Percentiles rank a stretch among this genome's conserved stretches.
phyloP scores from a whole-genome alignment of 1,140 invertebrate species.

The Drosophila nannoptera region DNA sequence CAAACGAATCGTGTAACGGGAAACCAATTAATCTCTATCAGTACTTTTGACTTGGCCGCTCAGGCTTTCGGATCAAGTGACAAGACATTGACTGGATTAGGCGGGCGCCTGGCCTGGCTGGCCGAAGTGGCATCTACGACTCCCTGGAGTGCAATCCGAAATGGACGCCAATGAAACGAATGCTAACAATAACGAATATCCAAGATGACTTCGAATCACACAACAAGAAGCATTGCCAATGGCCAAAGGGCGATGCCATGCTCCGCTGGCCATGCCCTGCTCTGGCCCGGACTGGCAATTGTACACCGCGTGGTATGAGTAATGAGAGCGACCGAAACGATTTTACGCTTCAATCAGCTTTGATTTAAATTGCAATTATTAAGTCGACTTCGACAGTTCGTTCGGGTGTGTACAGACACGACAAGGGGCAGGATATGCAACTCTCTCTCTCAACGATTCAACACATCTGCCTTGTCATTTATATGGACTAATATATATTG shows the following conservation, averaged over 20 bases:
- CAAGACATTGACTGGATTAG: conserved; percentile 75
- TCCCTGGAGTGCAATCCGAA: conserved; percentile 76
- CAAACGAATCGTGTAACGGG: conserved; percentile 54
- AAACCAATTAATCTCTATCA: conserved; percentile 78
- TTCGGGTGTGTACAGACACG: not conserved
- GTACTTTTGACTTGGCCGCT: conserved; percentile 34
- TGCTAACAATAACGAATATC: conserved; percentile 58
- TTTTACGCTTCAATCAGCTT: conserved; percentile 76
- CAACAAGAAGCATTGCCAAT: conserved; percentile 36
- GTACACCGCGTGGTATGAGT: conserved; percentile 67
- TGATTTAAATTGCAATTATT: conserved; percentile 78
- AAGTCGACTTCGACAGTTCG: conserved; percentile 53
- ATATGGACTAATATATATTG: no score
- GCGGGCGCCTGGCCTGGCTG: conserved; percentile 28
- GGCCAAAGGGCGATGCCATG: conserved; percentile 37
- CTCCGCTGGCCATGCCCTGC: not conserved
- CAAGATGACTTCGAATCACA: conserved; percentile 34
- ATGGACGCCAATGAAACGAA: conserved; percentile 76
- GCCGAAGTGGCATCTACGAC: conserved; percentile 60
- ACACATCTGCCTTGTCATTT: no score
- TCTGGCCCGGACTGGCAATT: conserved; percentile 10
- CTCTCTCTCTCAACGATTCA: no score
- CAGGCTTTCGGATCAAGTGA: conserved; percentile 64
- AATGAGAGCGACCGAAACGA: conserved; percentile 65
- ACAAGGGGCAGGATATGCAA: no score